phyloP scores from a whole-genome alignment of 2,113 vertebrate genomes.

The Anser cygnoides region DNA sequence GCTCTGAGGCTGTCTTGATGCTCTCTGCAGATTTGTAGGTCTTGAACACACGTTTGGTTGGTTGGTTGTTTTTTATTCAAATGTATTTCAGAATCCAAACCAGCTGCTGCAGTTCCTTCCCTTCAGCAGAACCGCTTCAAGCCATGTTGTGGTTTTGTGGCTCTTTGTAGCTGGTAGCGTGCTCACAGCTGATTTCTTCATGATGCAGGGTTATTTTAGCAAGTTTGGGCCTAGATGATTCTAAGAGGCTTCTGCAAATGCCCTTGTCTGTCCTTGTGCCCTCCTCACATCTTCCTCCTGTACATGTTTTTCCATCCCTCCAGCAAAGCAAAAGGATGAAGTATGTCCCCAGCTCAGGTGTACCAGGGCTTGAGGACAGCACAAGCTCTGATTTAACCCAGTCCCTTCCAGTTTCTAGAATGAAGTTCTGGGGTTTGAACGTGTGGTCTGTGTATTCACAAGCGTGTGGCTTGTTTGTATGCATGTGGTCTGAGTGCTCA shows the following conservation, averaged over 20 bases:
- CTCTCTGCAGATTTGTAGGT: not conserved
- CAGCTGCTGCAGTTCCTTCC: not conserved
- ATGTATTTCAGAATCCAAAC: not conserved
- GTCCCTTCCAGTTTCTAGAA: not conserved
- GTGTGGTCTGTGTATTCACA: not conserved
- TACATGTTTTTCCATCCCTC: not conserved
- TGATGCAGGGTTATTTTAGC: not conserved
- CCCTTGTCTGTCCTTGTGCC: not conserved
- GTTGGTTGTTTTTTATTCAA: accelerated
- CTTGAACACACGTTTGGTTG: not conserved
- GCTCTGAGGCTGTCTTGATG: not conserved
- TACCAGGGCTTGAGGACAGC: not conserved
- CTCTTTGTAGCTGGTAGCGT: not conserved
- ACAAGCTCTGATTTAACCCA: not conserved
- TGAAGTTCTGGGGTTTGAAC: not conserved
- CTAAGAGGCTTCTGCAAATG: not conserved
- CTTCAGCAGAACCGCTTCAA: not conserved
- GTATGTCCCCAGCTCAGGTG: accelerated
- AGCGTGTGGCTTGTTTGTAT: not conserved
- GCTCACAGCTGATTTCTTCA: not conserved
- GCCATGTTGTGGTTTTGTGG: not conserved
- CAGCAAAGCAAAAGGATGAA: not conserved
- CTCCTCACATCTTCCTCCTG: not conserved
- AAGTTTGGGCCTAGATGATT: not conserved
- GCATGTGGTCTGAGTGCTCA: not conserved